phyloP scores from a whole-genome alignment of 1,140 invertebrate genomes.

The Periplaneta americana region DNA sequence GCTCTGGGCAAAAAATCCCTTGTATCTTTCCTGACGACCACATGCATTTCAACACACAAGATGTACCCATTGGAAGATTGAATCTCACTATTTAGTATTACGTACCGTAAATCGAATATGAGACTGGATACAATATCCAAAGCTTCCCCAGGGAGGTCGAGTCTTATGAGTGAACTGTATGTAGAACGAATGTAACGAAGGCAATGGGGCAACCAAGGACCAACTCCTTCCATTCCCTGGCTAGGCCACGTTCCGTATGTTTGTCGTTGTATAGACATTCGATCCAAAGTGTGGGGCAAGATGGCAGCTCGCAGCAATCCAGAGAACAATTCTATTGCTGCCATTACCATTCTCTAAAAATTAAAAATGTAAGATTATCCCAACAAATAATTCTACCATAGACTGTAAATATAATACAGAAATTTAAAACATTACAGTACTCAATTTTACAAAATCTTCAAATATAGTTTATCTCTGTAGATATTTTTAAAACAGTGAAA shows the following conservation, averaged over 20 bases:
- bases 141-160: conserved; percentile 76
- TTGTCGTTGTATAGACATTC: conserved; percentile 33
- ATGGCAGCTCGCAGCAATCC: conserved; percentile 58
- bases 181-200: conserved; percentile 63
- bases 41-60: too few species aligned
- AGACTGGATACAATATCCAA: conserved; percentile 77
- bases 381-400: not conserved
- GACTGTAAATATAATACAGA: not conserved
- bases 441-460: not conserved
- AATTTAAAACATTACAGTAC: not conserved
- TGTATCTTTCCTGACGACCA: too few species aligned
- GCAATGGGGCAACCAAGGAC: conserved; percentile 74
- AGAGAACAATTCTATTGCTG: conserved; percentile 58
- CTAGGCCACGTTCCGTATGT: conserved; percentile 32
- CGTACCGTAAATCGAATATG: conserved; percentile 72
- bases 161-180: conserved; percentile 59
- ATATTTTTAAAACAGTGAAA: too few species aligned
- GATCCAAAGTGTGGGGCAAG: conserved; percentile 50
- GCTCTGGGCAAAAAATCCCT: too few species aligned
- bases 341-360: conserved; percentile 54
- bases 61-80: too few species aligned
- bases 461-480: not conserved
- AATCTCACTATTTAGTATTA: too few species aligned
- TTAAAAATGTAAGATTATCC: not conserved
- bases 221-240: conserved; percentile 31